phyloP scores from a whole-genome alignment of 2,888 invertebrate genomes.

The Anoncus sp. region DNA sequence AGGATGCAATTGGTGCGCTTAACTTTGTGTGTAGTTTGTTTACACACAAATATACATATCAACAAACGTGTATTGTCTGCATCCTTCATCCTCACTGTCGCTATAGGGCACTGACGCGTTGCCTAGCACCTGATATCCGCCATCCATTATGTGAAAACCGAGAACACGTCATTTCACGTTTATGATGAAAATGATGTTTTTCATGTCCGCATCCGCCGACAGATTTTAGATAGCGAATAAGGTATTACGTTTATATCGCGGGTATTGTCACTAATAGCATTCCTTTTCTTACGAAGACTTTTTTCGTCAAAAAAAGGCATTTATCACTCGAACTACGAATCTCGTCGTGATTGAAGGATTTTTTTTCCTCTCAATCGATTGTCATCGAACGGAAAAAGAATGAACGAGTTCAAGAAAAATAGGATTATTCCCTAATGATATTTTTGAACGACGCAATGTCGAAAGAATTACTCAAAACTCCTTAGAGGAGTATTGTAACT shows the following conservation, averaged over 20 bases:
- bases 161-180: conserved; percentile 30
- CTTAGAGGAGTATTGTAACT: conserved; percentile 12
- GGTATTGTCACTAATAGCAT: neutral
- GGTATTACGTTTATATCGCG: neutral
- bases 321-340: no score
- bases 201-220: conserved; percentile 11
- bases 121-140: conserved; percentile 38
- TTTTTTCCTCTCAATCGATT: no score
- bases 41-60: neutral
- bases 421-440: neutral
- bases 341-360: no score
- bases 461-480: conserved; percentile 10
- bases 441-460: neutral
- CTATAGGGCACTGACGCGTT: conserved; percentile 7
- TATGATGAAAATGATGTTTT: conserved; percentile 16
- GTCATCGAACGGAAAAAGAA: no score
- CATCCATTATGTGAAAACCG: conserved; percentile 38
- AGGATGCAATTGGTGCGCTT: conserved; percentile 16
- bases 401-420: neutral
- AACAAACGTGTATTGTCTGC: conserved; percentile 12
- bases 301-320: neutral
- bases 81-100: conserved; percentile 27
- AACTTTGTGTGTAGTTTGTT: neutral
- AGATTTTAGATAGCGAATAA: conserved; percentile 9
- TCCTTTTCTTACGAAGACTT: neutral